Evolutionary conservation across 2,797 vertebrate genomes (phyloP), one percentile per base, ranked within the genome.

Genomic region (Onychomys torridus): DNA sequence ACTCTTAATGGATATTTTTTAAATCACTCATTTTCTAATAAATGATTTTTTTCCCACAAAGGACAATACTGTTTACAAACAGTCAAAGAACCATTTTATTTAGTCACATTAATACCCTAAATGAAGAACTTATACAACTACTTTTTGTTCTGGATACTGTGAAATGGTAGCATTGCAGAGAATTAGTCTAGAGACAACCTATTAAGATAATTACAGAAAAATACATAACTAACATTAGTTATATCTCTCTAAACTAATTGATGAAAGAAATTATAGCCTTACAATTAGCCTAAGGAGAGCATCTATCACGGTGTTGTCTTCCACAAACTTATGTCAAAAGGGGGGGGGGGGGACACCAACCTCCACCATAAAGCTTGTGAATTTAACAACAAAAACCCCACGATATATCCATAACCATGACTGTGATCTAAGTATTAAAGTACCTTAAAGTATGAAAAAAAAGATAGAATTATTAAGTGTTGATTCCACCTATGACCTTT

Each of bases 31-130:
- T 85, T 95, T 86, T 95, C 96, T 88, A 96, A 92, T 91, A 83
- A 90, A 57, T 84, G 67, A 95, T 94, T 67, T 59, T 32, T 52
- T 52, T 52, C 49, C 77, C 85, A 40, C 34, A 52, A 84, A 84
- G 94, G 75, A 29, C 61, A 29, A 63, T 29, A 63, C 27, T 63
- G 25, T 27, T 63, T 86, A 78, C 34, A 97, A 96, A 94, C 61
- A 57, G 17, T 49, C 55, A 94, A 82, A 17, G 43, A 96, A 85
- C 40, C 61, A 40, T 52, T 52, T 43, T 96, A 13, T 91, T 86
- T 91, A 92, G 52, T 65, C 93, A 93, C 95, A 97, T 59, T 96
- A 89, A 96, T 90, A 83, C 29, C 65, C 12, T 69, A 59, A 25
- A 29, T 43, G 6, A 95, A 93, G 84, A 89, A 95, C 90, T 97